phyloP scores from a whole-genome alignment of 2,113 vertebrate species.

The Himantopus leucocephalus region DNA sequence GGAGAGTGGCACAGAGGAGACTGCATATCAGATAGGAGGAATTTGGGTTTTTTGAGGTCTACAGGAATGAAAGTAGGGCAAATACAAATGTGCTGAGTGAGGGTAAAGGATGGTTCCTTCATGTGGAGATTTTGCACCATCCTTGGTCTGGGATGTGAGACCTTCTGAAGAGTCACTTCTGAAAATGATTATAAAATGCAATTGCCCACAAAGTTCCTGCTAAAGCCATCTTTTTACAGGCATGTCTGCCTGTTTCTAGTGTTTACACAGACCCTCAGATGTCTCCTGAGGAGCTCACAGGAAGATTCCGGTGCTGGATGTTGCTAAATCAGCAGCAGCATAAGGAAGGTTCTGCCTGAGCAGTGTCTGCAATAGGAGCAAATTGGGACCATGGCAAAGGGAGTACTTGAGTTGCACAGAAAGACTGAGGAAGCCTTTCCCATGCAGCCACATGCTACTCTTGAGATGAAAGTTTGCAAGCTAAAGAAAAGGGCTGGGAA shows the following conservation, averaged over 20 bases:
- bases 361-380: neutral
- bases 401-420: neutral
- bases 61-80: neutral
- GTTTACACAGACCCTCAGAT: neutral
- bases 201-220: neutral
- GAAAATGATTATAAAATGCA: neutral
- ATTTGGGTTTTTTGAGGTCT: neutral
- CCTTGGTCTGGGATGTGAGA: neutral
- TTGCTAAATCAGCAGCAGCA: neutral
- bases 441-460: neutral
- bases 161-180: neutral
- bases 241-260: neutral
- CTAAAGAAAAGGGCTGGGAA: neutral
- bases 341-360: neutral
- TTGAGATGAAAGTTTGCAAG: neutral
- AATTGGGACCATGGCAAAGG: neutral
- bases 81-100: neutral
- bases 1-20: neutral
- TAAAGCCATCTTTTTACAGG: neutral
- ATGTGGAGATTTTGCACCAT: neutral
- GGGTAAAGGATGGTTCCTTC: neutral
- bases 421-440: neutral
- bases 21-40: neutral
- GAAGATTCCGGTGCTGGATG: accelerated
- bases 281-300: neutral